Evolutionary conservation across 2,113 vertebrate species (phyloP).

Genomic region (Eublepharis macularius): DNA sequence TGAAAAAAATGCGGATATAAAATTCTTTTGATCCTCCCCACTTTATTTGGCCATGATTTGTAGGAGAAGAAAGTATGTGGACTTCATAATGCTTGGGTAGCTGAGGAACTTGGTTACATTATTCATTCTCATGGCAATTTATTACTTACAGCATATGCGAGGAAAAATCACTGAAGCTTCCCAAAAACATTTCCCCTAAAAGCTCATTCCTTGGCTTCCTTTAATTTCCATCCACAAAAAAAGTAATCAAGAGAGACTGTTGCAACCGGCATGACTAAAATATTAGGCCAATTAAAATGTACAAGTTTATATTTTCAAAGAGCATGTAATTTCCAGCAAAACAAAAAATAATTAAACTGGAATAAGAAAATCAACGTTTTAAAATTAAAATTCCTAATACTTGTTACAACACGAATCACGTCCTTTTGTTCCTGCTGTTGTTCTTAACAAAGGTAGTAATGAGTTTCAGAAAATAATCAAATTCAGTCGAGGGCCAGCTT

Average conservation of each 20-base stretch:
- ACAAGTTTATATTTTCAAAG: not conserved
- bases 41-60: not conserved
- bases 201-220: not conserved
- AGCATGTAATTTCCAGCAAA: not conserved
- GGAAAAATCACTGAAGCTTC: not conserved
- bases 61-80: not conserved
- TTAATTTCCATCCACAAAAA: not conserved
- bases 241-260: not conserved
- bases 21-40: not conserved
- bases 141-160: not conserved
- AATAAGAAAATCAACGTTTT: no score
- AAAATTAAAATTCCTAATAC: not conserved
- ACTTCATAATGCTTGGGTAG: no score
- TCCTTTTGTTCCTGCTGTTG: no score
- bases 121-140: not conserved
- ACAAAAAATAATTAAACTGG: no score
- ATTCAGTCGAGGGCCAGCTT: no score
- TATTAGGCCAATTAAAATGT: not conserved
- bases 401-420: not conserved
- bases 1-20: not conserved
- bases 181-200: not conserved
- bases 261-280: not conserved
- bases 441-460: no score
- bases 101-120: not conserved
- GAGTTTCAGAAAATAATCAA: no score